Percentiles rank a stretch among this genome's conserved stretches.
These are phyloP conservation scores for Deroplatys truncata DNA, from an alignment of 2,888 invertebrate genomes.

Conservation along the genomic window DNA sequence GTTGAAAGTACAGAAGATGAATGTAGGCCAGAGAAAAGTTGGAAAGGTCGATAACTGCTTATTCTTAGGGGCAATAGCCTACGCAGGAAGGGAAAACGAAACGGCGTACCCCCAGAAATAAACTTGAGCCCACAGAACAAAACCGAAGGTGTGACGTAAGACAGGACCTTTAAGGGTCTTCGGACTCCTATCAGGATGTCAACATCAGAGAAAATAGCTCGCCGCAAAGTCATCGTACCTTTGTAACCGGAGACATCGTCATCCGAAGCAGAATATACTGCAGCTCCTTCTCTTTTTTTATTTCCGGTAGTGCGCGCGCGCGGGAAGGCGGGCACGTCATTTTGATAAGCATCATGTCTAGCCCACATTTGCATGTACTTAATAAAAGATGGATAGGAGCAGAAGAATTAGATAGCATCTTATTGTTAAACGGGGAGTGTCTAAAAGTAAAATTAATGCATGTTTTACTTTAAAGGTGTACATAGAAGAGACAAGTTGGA, in stretches of 20 bases:
- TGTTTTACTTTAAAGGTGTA: not conserved
- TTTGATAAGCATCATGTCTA: not conserved
- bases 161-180: not conserved
- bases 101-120: not conserved
- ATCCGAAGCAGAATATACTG: not conserved
- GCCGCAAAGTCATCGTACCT: not conserved
- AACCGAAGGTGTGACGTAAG: not conserved
- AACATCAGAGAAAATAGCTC: not conserved
- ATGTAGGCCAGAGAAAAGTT: not conserved
- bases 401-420: not conserved
- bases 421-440: not conserved
- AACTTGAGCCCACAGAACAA: not conserved
- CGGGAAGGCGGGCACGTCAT: not conserved
- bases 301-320: not conserved
- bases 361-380: conserved; percentile 4
- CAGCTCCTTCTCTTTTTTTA: not conserved
- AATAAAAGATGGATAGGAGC: conserved; percentile 8
- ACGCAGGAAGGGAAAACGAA: not conserved
- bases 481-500: not conserved
- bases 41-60: not conserved
- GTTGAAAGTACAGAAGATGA: no score
- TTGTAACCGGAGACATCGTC: not conserved
- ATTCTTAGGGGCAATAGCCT: not conserved
- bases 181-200: not conserved
- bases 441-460: not conserved